Conservation (phyloP, 2,797 vertebrate genomes). For the Salarias fasciatus region DNA sequence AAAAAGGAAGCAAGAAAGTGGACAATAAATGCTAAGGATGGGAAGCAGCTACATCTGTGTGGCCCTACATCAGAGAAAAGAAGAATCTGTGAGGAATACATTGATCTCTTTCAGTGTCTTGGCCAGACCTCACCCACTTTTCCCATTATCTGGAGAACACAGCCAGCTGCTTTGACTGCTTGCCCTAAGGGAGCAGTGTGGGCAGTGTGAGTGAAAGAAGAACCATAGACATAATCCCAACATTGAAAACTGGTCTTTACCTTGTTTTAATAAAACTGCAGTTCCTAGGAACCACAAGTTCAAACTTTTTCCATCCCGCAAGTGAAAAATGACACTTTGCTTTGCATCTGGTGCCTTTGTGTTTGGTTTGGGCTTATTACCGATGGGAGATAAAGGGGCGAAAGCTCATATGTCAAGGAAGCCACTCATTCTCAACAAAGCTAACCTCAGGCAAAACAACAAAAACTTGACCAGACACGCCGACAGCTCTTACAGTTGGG, state of each 20-base stretch:
- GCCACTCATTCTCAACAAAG: conserved; percentile 47
- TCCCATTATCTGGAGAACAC: conserved; percentile 43
- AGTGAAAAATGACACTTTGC: conserved; percentile 62
- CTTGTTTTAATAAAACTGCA: conserved; percentile 9
- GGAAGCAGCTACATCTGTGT: conserved; percentile 32
- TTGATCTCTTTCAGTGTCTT: conserved; percentile 47
- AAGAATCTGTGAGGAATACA: conserved; percentile 37
- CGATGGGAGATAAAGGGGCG: conserved; percentile 57
- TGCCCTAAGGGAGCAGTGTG: conserved; percentile 29
- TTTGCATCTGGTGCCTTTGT: conserved; percentile 61
- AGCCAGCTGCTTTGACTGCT: conserved; percentile 51
- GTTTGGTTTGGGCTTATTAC: conserved; percentile 73
- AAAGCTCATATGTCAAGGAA: conserved; percentile 62
- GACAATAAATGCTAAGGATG: not conserved
- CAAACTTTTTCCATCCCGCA: conserved; percentile 28
- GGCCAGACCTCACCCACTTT: conserved; percentile 42
- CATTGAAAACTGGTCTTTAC: conserved; percentile 21
- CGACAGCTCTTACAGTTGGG: conserved; percentile 61
- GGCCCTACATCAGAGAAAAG: conserved; percentile 39
- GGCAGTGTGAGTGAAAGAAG: conserved; percentile 20
- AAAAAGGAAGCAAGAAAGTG: not conserved
- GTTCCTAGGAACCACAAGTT: not conserved
- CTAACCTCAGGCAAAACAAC: conserved; percentile 44
- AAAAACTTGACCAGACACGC: conserved; percentile 67
- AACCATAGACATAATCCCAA: conserved; percentile 8